phyloP scores from a whole-genome alignment of 2,888 invertebrate species.

The Hartigia nigra region DNA sequence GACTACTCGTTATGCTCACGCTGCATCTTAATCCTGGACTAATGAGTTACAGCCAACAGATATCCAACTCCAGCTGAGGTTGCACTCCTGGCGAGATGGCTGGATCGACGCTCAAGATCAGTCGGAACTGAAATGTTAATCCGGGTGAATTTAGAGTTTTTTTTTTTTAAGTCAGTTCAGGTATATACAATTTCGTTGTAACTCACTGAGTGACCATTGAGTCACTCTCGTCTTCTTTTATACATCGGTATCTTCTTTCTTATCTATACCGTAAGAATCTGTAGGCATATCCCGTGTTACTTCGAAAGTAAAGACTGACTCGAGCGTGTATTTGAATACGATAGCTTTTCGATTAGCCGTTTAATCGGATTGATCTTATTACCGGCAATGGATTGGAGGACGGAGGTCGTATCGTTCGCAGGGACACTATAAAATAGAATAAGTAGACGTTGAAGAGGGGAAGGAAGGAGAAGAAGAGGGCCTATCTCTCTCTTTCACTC shows the following conservation, averaged over 20 bases:
- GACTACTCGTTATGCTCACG: conserved; percentile 45
- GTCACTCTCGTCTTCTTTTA: background rate
- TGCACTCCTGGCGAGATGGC: background rate
- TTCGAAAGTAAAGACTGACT: background rate
- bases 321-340: background rate
- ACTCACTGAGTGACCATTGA: conserved; percentile 19
- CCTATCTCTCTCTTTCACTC: background rate
- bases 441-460: background rate
- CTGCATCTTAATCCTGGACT: conserved; percentile 47
- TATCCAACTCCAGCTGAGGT: conserved; percentile 24
- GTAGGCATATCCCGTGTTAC: background rate
- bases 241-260: background rate
- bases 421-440: background rate
- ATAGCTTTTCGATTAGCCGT: background rate
- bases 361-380: background rate
- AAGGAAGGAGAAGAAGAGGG: background rate
- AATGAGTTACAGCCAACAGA: conserved; percentile 45
- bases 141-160: conserved; percentile 32
- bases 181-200: conserved; percentile 38
- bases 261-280: background rate
- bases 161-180: conserved; percentile 17
- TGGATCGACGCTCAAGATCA: conserved; percentile 2
- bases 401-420: background rate
- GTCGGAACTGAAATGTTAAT: conserved; percentile 31
- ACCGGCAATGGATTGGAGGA: background rate